Conservation (phyloP, 2,113 vertebrate species). For the Mesitornis unicolor region DNA sequence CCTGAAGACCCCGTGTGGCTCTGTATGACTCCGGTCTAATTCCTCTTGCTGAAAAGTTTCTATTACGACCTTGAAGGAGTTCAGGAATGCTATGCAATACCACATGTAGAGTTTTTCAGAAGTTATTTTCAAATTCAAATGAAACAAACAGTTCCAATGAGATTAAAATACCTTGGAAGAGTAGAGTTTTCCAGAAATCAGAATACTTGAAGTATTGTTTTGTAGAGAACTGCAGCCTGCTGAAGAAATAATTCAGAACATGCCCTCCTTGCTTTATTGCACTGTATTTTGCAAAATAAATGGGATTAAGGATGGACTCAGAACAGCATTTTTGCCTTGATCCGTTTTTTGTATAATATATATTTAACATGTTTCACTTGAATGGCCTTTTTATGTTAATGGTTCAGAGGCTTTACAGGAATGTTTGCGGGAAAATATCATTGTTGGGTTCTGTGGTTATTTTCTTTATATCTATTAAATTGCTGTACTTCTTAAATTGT, state of each 20-base stretch:
- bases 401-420: not conserved
- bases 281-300: not conserved
- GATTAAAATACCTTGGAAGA: conserved; percentile 42
- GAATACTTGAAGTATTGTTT: not conserved
- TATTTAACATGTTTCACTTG: not conserved
- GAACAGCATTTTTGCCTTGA: not conserved
- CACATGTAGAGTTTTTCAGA: conserved; percentile 2
- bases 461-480: not conserved
- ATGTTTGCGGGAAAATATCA: not conserved
- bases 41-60: not conserved
- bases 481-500: not conserved
- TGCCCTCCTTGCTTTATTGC: not conserved
- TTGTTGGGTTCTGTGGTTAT: not conserved
- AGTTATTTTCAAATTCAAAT: conserved; percentile 37
- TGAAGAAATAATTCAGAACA: conserved; percentile 20
- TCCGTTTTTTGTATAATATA: not conserved
- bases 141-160: conserved; percentile 3
- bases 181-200: not conserved
- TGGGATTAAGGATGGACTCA: not conserved
- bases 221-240: not conserved
- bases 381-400: not conserved
- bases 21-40: not conserved
- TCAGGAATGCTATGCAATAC: not conserved
- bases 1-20: not conserved
- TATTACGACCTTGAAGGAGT: not conserved